phyloP scores from a whole-genome alignment of 2,888 invertebrate genomes.

The Trissonchulus latispiculum region DNA sequence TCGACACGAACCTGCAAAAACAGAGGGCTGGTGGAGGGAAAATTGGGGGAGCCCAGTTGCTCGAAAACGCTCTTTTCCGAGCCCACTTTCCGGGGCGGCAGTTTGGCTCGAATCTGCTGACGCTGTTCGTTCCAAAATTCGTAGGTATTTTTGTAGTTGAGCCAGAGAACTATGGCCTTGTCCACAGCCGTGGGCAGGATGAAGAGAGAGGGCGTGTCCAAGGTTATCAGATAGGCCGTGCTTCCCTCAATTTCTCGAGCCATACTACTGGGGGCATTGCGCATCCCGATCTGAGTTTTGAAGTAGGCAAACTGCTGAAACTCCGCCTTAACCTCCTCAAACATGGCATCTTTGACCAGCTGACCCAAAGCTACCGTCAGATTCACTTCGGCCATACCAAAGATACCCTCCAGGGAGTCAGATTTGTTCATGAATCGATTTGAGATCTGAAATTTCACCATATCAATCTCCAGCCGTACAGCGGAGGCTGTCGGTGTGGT shows the following conservation, averaged over 20 bases:
- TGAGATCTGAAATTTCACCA: slow-evolving; percentile 60
- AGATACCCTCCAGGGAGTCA: slow-evolving; percentile 40
- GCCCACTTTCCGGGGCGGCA: neutral
- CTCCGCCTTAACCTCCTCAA: slow-evolving; percentile 93
- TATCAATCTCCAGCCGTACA: slow-evolving; percentile 86
- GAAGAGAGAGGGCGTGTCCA: slow-evolving; percentile 85
- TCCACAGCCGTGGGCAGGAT: slow-evolving; percentile 95
- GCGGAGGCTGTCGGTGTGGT: slow-evolving; percentile 96
- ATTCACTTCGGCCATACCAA: slow-evolving; percentile 66
- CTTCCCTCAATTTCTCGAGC: slow-evolving; percentile 10
- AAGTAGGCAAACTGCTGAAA: slow-evolving; percentile 97
- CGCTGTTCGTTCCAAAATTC: slow-evolving; percentile 98
- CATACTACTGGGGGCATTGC: neutral
- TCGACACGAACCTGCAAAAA: slow-evolving; percentile 29
- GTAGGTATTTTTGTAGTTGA: slow-evolving; percentile 97
- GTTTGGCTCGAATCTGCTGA: slow-evolving; percentile 10
- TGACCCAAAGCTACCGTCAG: slow-evolving; percentile 91
- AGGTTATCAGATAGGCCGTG: slow-evolving; percentile 57
- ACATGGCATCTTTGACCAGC: slow-evolving; percentile 72
- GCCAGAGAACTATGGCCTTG: slow-evolving; percentile 94
- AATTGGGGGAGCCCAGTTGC: neutral
- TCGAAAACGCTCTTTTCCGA: slow-evolving; percentile 12
- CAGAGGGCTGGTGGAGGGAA: slow-evolving; percentile 9
- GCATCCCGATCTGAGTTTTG: slow-evolving; percentile 73
- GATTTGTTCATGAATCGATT: slow-evolving; percentile 15